Conservation (phyloP, 2,888 invertebrate genomes). For the Halocaridina rubra region DNA sequence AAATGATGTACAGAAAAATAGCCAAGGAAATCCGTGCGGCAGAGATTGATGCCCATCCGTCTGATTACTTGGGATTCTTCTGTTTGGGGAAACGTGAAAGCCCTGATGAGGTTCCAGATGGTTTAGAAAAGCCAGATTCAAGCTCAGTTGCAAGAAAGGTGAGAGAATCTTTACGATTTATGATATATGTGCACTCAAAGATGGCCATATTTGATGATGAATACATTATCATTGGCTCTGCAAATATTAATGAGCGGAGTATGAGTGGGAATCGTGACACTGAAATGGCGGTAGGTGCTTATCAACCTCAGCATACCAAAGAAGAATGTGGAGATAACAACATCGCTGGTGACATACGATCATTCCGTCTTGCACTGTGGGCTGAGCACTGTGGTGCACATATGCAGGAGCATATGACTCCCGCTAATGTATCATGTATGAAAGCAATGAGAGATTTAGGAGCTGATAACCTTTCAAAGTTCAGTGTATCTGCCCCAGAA, state of each 20-base stretch:
- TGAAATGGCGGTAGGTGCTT: slow-evolving; percentile 49
- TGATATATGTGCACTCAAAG: slow-evolving; percentile 63
- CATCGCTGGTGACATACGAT: no score
- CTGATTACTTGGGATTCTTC: slow-evolving; percentile 44
- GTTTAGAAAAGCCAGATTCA: neutral
- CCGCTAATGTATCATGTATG: no score
- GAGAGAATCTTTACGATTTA: slow-evolving; percentile 28
- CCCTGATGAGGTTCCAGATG: slow-evolving; percentile 7
- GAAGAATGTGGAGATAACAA: no score
- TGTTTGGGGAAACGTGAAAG: slow-evolving; percentile 51
- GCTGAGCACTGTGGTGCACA: no score
- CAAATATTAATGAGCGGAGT: slow-evolving; percentile 60
- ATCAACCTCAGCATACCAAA: no score
- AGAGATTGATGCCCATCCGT: slow-evolving; percentile 28
- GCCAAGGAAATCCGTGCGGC: slow-evolving; percentile 5
- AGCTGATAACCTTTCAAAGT: no score
- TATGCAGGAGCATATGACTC: no score
- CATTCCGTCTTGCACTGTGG: no score
- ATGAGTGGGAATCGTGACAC: slow-evolving; percentile 59
- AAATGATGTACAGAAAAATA: slow-evolving; percentile 52
- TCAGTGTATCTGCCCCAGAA: no score
- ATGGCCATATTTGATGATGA: slow-evolving; percentile 56
- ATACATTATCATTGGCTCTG: slow-evolving; percentile 48
- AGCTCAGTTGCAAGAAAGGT: no score
- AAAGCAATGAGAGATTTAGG: no score